These are phyloP conservation scores for Mionectes macconnelli DNA, from an alignment of 2,113 vertebrate genomes.

Conservation along the genomic window DNA sequence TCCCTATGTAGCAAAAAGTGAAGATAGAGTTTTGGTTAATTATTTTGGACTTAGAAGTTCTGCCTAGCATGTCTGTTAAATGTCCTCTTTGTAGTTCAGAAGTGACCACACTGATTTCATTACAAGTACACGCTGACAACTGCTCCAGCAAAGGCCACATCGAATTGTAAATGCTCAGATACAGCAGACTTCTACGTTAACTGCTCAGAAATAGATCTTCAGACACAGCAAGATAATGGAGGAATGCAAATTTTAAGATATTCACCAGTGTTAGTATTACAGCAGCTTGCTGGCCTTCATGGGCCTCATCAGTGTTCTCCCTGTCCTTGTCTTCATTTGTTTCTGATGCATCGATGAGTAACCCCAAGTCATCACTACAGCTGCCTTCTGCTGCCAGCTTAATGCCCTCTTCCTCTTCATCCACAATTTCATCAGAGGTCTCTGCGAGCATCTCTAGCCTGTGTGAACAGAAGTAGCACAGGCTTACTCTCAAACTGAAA, in stretches of 20 bases:
- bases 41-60: neutral
- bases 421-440: slow-evolving; percentile 42
- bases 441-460: slow-evolving; percentile 75
- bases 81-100: neutral
- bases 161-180: neutral
- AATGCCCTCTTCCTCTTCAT: slow-evolving; percentile 40
- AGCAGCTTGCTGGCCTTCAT: neutral
- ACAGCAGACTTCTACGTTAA: neutral
- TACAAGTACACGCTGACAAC: neutral
- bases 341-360: neutral
- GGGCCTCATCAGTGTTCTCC: neutral
- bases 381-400: neutral
- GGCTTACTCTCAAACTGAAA: neutral
- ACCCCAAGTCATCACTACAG: neutral
- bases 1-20: neutral
- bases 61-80: neutral
- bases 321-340: neutral
- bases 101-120: neutral
- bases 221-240: neutral
- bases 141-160: neutral
- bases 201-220: neutral
- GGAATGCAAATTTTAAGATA: neutral
- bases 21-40: neutral
- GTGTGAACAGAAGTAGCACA: neutral
- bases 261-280: slow-evolving; percentile 68